Percentiles rank a stretch among this genome's conserved stretches.
Evolutionary conservation across 2,797 vertebrate species (phyloP).

Genomic region (Rhinichthys osculus): DNA sequence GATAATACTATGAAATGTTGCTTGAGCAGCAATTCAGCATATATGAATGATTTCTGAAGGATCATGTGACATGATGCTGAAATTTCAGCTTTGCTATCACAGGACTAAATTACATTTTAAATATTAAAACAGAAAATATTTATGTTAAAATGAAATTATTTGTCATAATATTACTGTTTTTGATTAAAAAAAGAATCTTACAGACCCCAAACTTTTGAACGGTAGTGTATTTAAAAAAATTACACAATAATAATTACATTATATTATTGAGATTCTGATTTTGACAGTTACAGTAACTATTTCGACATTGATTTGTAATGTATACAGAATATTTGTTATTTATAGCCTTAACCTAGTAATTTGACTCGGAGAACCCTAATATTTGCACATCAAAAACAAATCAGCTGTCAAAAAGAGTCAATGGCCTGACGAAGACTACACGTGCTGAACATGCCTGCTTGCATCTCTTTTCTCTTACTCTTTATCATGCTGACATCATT

Average conservation of each 20-base stretch:
- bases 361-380: background rate
- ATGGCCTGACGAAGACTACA: background rate
- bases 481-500: slow-evolving; percentile 98
- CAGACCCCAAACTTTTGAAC: background rate
- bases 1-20: background rate
- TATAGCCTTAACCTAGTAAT: background rate
- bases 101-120: background rate
- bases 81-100: background rate
- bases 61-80: background rate
- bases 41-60: background rate
- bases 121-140: background rate
- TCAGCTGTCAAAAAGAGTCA: background rate
- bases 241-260: background rate
- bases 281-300: background rate
- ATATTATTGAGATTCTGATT: background rate
- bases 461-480: slow-evolving; percentile 78
- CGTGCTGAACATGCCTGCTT: background rate
- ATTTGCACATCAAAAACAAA: background rate
- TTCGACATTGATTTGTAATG: background rate
- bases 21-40: background rate
- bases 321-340: background rate
- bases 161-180: background rate
- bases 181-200: background rate
- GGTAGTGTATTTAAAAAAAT: background rate
- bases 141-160: background rate